phyloP scores from a whole-genome alignment of 1,140 invertebrate species.

The Holotrichia oblita region DNA sequence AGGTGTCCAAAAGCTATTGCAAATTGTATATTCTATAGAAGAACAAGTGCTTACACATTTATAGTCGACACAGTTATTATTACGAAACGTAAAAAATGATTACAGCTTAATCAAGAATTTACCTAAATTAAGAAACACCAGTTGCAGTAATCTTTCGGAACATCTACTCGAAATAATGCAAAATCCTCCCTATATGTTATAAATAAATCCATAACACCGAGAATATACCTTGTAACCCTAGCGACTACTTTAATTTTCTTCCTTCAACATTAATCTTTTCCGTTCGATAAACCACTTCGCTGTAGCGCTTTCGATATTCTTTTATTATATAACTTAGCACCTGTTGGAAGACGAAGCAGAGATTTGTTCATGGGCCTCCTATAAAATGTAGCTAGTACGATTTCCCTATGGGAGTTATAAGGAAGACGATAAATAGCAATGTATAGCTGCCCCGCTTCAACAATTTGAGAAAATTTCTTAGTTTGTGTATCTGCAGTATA shows the following conservation, averaged over 20 bases:
- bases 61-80: too few relatives aligned
- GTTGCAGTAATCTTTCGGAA: background rate
- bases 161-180: background rate
- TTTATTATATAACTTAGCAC: background rate
- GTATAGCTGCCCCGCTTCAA: background rate
- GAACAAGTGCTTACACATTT: too few relatives aligned
- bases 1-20: too few relatives aligned
- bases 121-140: background rate
- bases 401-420: background rate
- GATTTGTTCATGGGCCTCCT: background rate
- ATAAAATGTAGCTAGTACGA: background rate
- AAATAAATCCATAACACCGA: constrained; percentile 3
- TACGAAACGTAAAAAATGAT: too few relatives aligned
- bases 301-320: background rate
- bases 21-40: too few relatives aligned
- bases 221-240: background rate
- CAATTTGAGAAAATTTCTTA: background rate
- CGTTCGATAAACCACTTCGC: background rate
- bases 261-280: background rate
- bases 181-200: background rate
- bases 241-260: background rate
- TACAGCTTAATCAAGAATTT: too few relatives aligned
- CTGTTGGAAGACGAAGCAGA: background rate
- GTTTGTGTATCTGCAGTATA: background rate
- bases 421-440: background rate